Evolutionary conservation across 2,113 vertebrate species (phyloP).

Genomic region (Brachirus orientalis): DNA sequence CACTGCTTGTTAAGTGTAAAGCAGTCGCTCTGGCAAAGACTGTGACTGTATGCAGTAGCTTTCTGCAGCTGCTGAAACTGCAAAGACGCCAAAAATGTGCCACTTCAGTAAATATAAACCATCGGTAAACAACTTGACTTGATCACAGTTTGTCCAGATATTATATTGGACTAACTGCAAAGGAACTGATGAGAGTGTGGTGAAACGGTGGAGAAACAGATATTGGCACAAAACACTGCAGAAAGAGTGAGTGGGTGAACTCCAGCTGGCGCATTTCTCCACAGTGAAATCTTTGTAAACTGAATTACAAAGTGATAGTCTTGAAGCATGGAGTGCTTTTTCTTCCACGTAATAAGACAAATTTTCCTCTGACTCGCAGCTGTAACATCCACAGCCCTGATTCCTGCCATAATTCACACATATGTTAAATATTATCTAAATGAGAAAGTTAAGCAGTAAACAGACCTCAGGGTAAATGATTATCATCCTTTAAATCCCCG

Average conservation of each 20-base stretch:
- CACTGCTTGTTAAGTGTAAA: too few species aligned
- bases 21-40: too few species aligned
- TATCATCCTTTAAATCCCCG: neutral
- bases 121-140: neutral
- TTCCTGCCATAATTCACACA: neutral
- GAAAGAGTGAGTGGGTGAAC: neutral
- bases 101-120: too few species aligned
- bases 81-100: neutral
- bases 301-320: neutral
- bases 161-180: too few species aligned
- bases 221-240: neutral
- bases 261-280: neutral
- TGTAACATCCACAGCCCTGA: neutral
- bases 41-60: too few species aligned
- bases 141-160: neutral
- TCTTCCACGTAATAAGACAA: neutral
- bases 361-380: too few species aligned
- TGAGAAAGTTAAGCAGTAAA: fast-evolving
- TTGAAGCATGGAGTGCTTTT: neutral
- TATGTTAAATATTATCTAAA: neutral
- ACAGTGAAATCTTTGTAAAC: constrained; percentile 3
- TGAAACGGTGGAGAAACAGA: neutral
- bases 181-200: neutral
- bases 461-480: neutral
- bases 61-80: too few species aligned